A percentile compares a stretch with the other conserved stretches of the same genome.
Evolutionary conservation across 2,888 invertebrate genomes (phyloP).

Genomic region (Papilio protenor): DNA sequence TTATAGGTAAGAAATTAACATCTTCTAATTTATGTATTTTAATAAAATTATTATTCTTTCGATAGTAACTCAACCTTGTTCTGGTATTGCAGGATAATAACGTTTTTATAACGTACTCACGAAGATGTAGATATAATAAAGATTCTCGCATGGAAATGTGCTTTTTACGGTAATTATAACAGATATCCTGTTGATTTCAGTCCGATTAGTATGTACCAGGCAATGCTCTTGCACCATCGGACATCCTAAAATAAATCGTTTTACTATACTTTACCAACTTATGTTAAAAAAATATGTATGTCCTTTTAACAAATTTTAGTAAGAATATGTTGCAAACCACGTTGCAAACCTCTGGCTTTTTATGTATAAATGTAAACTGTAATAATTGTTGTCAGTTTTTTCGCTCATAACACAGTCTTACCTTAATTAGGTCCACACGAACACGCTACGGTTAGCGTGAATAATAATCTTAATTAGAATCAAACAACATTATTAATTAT

Average conservation of each 20-base stretch:
- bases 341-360: not conserved
- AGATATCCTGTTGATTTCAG: slow-evolving; percentile 27
- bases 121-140: slow-evolving; percentile 7
- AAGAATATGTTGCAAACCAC: not conserved
- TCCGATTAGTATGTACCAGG: slow-evolving; percentile 5
- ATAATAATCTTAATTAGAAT: not conserved
- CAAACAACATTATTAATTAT: not conserved
- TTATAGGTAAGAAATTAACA: not conserved
- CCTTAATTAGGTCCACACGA: not conserved
- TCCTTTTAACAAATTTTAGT: not conserved
- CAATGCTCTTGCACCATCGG: slow-evolving; percentile 26
- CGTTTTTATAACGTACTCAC: slow-evolving; percentile 39
- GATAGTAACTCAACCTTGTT: slow-evolving; percentile 50
- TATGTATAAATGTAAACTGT: not conserved
- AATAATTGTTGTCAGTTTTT: slow-evolving; percentile 10
- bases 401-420: slow-evolving; percentile 1
- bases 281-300: not conserved
- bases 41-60: not conserved
- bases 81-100: slow-evolving; percentile 54
- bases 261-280: slow-evolving; percentile 3
- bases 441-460: not conserved
- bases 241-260: slow-evolving; percentile 16
- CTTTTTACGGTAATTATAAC: slow-evolving; percentile 3
- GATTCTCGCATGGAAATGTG: not conserved
- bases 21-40: not conserved